These are phyloP conservation scores for Dunckerocampus dactyliophorus DNA, from an alignment of 2,113 vertebrate genomes.

Conservation along the genomic window DNA sequence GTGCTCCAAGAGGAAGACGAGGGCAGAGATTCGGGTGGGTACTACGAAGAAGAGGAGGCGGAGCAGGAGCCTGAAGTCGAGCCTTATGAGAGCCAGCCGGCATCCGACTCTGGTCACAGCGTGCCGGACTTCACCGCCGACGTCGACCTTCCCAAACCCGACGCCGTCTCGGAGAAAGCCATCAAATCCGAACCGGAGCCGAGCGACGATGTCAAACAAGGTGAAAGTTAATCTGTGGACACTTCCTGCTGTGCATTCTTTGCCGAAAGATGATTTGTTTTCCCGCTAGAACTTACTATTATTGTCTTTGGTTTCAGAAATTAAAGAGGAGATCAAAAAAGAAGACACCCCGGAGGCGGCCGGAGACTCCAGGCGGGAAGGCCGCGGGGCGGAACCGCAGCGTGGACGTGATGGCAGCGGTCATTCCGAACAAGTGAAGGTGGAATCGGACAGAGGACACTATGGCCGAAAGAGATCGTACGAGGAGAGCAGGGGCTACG, in stretches of 20 bases:
- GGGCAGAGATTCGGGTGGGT: slow-evolving; percentile 58
- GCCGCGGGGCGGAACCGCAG: slow-evolving; percentile 1
- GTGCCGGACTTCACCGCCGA: slow-evolving; percentile 56
- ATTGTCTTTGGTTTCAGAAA: slow-evolving; percentile 19
- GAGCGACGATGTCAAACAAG: slow-evolving; percentile 28
- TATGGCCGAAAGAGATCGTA: slow-evolving; percentile 78
- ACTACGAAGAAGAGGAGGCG: slow-evolving; percentile 58
- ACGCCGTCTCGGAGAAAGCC: slow-evolving; percentile 16
- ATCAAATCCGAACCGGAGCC: slow-evolving; percentile 13
- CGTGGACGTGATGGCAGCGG: slow-evolving; percentile 1
- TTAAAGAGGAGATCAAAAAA: slow-evolving; percentile 52
- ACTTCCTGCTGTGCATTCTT: too few species aligned
- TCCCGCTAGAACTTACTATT: not conserved
- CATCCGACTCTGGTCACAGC: slow-evolving; percentile 28
- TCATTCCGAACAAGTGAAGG: slow-evolving; percentile 46
- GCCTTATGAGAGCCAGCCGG: slow-evolving; percentile 29
- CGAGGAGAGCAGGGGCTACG: slow-evolving; percentile 75
- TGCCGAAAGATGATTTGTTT: too few species aligned
- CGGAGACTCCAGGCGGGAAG: slow-evolving; percentile 35
- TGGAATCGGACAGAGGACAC: slow-evolving; percentile 48
- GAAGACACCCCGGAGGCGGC: slow-evolving; percentile 55
- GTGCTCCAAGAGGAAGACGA: slow-evolving; percentile 46
- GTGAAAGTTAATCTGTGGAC: slow-evolving; percentile 18
- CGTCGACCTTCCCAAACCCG: slow-evolving; percentile 47
- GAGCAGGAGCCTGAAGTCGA: slow-evolving; percentile 48